These are phyloP conservation scores for Corynorhinus townsendii DNA, from an alignment of 2,113 vertebrate species.

Conservation along the genomic window DNA sequence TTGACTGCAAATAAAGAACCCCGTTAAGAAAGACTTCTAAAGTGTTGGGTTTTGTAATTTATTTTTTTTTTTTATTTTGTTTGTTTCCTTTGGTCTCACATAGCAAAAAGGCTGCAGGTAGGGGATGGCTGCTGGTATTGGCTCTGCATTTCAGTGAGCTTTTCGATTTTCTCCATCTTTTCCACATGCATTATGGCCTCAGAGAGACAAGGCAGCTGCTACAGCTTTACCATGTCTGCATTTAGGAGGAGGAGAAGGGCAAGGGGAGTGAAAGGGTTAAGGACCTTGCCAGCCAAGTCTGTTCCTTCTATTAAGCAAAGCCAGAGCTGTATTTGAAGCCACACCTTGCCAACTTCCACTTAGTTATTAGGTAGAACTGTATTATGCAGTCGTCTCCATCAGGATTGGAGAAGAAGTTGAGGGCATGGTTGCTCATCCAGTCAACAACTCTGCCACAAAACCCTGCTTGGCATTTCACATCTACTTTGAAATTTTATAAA, in stretches of 20 bases:
- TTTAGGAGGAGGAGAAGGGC: slow-evolving; percentile 1
- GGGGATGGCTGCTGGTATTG: background rate
- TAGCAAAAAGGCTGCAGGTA: background rate
- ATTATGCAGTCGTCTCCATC: background rate
- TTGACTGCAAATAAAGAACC: slow-evolving; percentile 3
- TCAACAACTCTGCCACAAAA: background rate
- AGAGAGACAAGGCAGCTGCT: background rate
- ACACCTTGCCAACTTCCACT: background rate
- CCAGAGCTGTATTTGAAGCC: background rate
- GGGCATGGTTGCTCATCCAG: background rate
- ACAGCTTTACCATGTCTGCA: background rate
- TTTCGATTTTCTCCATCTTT: background rate
- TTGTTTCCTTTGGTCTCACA: background rate
- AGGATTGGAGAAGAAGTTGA: background rate
- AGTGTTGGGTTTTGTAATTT: background rate
- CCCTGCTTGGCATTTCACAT: background rate
- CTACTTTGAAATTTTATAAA: background rate
- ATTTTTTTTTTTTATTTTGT: background rate
- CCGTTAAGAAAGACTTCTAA: background rate
- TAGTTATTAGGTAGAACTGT: background rate
- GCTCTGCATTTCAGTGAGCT: background rate
- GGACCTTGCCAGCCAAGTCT: background rate
- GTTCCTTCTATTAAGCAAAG: background rate
- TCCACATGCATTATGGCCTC: background rate
- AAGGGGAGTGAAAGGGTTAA: background rate